Evolutionary conservation across 2,888 invertebrate species (phyloP).

Genomic region (Argyresthia goedartella): DNA sequence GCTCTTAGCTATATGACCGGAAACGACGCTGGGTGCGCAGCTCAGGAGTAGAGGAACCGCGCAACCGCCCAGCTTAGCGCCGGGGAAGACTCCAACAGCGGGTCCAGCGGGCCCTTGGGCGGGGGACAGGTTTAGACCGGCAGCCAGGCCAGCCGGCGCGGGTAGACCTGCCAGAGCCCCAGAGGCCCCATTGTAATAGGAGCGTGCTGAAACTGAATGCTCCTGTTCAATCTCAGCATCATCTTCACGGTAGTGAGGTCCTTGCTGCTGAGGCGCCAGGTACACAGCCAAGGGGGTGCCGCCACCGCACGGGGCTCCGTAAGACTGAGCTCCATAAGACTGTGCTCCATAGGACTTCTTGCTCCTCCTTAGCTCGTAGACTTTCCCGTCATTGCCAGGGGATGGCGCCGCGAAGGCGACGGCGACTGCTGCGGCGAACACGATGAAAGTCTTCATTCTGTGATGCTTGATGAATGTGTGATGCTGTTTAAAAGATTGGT

Average conservation of each 20-base stretch:
- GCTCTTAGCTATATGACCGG: slow-evolving; percentile 32
- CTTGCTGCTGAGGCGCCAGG: slow-evolving; percentile 8
- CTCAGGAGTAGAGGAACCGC: slow-evolving; percentile 48
- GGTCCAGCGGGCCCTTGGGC: slow-evolving; percentile 15
- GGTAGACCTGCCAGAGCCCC: not conserved
- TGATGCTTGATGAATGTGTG: slow-evolving; percentile 4
- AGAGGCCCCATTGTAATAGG: slow-evolving; percentile 1
- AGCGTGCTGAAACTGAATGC: slow-evolving; percentile 3
- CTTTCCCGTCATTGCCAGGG: not conserved
- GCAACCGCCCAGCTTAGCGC: slow-evolving; percentile 39
- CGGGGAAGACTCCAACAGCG: slow-evolving; percentile 45
- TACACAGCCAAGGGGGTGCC: slow-evolving; percentile 14
- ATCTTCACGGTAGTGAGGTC: slow-evolving; percentile 14
- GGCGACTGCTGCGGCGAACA: slow-evolving; percentile 12
- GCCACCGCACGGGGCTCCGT: slow-evolving; percentile 6
- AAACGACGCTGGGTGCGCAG: slow-evolving; percentile 46
- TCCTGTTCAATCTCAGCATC: slow-evolving; percentile 6
- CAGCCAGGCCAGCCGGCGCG: not conserved
- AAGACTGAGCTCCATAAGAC: slow-evolving; percentile 7
- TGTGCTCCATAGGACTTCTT: slow-evolving; percentile 16
- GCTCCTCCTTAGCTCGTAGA: slow-evolving; percentile 8
- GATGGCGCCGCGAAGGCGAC: slow-evolving; percentile 16
- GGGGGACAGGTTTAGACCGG: not conserved
- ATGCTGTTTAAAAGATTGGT: not conserved
- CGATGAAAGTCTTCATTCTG: slow-evolving; percentile 17